phyloP scores from a whole-genome alignment of 2,888 invertebrate genomes.

The Drosophila parthenogenetica region DNA sequence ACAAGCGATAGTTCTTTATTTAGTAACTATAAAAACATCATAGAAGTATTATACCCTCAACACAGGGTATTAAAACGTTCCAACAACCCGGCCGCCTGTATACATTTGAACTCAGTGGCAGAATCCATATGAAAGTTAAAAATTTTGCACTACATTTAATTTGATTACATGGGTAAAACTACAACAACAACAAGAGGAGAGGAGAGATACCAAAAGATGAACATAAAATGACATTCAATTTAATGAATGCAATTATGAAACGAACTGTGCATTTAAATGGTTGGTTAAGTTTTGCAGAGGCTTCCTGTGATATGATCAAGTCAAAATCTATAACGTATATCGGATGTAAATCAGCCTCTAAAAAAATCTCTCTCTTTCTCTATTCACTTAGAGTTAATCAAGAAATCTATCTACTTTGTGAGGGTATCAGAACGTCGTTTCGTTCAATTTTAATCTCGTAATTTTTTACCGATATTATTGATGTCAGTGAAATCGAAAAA shows the following conservation, averaged over 20 bases:
- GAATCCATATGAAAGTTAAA: slow-evolving; percentile 20
- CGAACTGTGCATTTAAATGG: slow-evolving; percentile 46
- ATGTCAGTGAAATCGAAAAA: slow-evolving; percentile 45
- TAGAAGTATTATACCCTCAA: no score
- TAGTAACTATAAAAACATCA: no score
- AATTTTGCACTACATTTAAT: slow-evolving; percentile 44
- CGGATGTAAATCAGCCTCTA: no score
- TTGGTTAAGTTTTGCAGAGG: neutral
- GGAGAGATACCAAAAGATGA: slow-evolving; percentile 7
- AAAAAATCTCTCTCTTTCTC: no score
- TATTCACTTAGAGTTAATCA: no score
- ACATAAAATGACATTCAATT: slow-evolving; percentile 45
- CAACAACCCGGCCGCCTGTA: slow-evolving; percentile 16
- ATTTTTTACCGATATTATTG: slow-evolving; percentile 20
- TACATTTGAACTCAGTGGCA: neutral
- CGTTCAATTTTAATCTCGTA: slow-evolving; percentile 9
- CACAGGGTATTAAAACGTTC: slow-evolving; percentile 3
- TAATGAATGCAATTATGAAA: slow-evolving; percentile 70
- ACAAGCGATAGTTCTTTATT: no score
- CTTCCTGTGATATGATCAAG: no score
- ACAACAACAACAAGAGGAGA: neutral
- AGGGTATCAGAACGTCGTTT: neutral
- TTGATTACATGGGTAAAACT: slow-evolving; percentile 35
- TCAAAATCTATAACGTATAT: no score
- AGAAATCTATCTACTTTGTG: no score